Evolutionary conservation across 53 echinoderm and acorn worm genomes (phyloP).

Genomic region (Echinometra lucunter): DNA sequence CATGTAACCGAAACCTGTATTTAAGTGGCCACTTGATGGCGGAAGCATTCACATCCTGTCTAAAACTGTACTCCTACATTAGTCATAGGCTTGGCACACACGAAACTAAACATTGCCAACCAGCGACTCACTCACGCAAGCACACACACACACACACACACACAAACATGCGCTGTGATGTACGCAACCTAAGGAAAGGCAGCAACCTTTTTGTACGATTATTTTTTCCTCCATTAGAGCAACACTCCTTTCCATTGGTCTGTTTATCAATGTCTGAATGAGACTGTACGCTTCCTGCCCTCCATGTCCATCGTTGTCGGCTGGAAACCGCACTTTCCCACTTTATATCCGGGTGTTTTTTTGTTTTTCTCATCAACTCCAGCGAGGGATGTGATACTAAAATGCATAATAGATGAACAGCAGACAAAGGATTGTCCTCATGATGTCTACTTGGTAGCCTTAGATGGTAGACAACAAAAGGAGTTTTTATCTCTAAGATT

Average conservation of each 20-base stretch:
- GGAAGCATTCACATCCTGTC: constrained; percentile 64
- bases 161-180: background rate
- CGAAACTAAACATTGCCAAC: constrained; percentile 12
- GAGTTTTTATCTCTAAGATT: background rate
- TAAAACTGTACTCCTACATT: constrained; percentile 50
- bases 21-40: constrained; percentile 62
- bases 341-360: constrained; percentile 34
- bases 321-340: constrained; percentile 26
- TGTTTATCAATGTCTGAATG: constrained; percentile 25
- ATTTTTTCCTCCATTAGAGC: constrained; percentile 51
- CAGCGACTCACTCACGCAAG: background rate
- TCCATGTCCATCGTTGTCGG: background rate
- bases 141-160: constrained; percentile 10
- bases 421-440: background rate
- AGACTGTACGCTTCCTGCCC: constrained; percentile 14
- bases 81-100: constrained; percentile 62
- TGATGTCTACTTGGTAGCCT: background rate
- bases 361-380: constrained; percentile 45
- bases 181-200: background rate
- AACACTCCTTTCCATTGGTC: constrained; percentile 31
- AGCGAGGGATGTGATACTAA: background rate
- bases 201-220: background rate
- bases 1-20: constrained; percentile 60
- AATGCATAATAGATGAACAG: background rate
- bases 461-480: background rate